These are phyloP conservation scores for Leptinotarsa juncta DNA, from an alignment of 2,888 invertebrate genomes.

Conservation along the genomic window DNA sequence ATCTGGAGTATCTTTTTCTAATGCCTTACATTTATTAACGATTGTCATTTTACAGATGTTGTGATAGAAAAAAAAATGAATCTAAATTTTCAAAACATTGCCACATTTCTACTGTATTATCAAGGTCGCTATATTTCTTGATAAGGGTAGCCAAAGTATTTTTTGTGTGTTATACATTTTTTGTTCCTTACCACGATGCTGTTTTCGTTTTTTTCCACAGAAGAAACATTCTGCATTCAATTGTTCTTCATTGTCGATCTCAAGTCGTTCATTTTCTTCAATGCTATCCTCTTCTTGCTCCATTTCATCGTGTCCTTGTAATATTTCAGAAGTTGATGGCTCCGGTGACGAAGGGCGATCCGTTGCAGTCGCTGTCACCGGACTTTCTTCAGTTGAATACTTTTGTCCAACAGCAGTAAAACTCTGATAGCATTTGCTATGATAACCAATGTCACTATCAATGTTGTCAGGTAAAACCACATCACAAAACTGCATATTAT, in stretches of 20 bases:
- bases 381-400: constrained; percentile 9
- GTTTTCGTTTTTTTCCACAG: constrained; percentile 21
- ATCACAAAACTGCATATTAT: constrained; percentile 13
- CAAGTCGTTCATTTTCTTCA: constrained; percentile 14
- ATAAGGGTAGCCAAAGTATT: constrained; percentile 8
- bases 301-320: constrained; percentile 1
- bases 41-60: constrained; percentile 20
- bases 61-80: constrained; percentile 12
- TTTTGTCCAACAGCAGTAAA: constrained; percentile 19
- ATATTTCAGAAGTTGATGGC: neutral
- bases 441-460: constrained; percentile 12
- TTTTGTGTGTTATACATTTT: neutral
- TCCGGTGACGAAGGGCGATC: constrained; percentile 3
- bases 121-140: constrained; percentile 3
- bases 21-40: constrained; percentile 18
- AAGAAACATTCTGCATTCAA: constrained; percentile 22
- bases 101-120: constrained; percentile 13
- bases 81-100: constrained; percentile 22
- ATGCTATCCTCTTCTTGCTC: too few relatives aligned
- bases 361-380: constrained; percentile 1
- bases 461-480: constrained; percentile 15
- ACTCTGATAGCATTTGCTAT: neutral
- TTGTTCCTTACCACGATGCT: constrained; percentile 24
- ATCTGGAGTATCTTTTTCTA: constrained; percentile 16
- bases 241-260: constrained; percentile 3